Evolutionary conservation across 2,113 vertebrate species (phyloP).

Genomic region (Callorhinus ursinus): DNA sequence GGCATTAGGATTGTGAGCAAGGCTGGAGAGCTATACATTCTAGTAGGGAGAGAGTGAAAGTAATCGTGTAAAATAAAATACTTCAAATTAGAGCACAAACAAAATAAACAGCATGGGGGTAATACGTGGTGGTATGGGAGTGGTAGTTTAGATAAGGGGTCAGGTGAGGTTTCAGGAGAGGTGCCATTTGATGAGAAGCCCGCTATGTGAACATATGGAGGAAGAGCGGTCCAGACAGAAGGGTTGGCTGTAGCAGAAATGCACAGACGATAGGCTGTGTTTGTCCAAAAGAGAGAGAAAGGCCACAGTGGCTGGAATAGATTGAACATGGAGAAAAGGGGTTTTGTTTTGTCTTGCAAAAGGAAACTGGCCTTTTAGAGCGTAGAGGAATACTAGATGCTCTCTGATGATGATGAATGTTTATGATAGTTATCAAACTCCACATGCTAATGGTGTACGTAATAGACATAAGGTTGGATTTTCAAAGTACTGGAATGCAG

Average conservation of each 20-base stretch:
- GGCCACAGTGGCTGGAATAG: background rate
- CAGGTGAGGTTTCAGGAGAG: background rate
- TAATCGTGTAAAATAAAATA: background rate
- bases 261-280: background rate
- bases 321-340: background rate
- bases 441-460: background rate
- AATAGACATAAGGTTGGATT: background rate
- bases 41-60: background rate
- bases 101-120: background rate
- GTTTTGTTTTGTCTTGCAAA: background rate
- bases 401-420: background rate
- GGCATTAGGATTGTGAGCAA: too few species aligned
- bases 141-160: background rate
- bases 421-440: background rate
- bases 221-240: too few species aligned
- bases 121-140: background rate
- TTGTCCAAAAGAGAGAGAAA: background rate
- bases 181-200: background rate
- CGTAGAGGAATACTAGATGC: background rate
- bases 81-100: background rate
- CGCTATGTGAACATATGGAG: rapidly evolving
- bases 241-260: rapidly evolving
- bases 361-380: background rate
- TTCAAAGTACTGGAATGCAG: background rate
- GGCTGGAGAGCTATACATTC: background rate